Evolutionary conservation across 2,113 vertebrate genomes (phyloP).

Genomic region (Triplophysa tibetana): DNA sequence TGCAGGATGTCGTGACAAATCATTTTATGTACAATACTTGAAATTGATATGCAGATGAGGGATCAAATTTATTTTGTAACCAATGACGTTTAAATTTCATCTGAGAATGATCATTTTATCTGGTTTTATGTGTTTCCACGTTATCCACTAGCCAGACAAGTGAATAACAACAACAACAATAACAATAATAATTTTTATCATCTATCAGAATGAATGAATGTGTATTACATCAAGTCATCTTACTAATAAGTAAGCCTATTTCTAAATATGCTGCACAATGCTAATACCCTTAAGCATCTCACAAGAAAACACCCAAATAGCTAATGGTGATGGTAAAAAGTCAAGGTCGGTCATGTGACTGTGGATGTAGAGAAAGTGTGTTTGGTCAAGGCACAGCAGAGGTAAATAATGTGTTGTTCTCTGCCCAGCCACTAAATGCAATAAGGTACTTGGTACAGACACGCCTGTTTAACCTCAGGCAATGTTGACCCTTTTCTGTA

Average conservation of each 20-base stretch:
- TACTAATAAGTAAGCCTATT: background rate
- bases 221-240: background rate
- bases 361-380: background rate
- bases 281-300: background rate
- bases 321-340: slow-evolving; percentile 3
- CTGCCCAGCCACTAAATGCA: background rate
- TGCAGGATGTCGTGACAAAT: background rate
- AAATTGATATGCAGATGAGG: background rate
- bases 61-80: background rate
- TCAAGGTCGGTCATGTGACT: background rate
- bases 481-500: background rate
- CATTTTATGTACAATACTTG: background rate
- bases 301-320: background rate
- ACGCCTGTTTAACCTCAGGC: background rate
- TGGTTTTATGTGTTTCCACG: background rate
- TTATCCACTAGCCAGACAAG: too few species aligned
- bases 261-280: background rate
- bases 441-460: background rate
- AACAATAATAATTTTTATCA: background rate
- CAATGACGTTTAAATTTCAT: slow-evolving; percentile 10
- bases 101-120: background rate
- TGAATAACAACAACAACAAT: background rate
- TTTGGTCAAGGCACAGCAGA: background rate
- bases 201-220: background rate
- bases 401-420: background rate